A percentile compares a stretch with the other conserved stretches of the same genome.
Evolutionary conservation across 2,797 vertebrate species (phyloP).

Genomic region (Ctenopoma multispine): DNA sequence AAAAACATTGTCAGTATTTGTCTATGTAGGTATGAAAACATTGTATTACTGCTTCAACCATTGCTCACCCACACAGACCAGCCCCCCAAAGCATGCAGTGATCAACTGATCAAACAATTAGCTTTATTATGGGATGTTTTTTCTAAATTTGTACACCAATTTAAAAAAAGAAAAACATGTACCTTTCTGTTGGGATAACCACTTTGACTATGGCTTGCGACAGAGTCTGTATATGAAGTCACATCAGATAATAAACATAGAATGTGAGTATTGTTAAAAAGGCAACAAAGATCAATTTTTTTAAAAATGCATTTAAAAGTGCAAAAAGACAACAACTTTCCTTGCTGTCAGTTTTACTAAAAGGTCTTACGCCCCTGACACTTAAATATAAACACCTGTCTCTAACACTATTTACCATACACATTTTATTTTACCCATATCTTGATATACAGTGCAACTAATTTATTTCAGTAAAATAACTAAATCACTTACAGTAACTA

Average conservation of each 20-base stretch:
- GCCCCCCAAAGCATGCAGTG: conserved; percentile 84
- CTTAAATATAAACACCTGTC: conserved; percentile 58
- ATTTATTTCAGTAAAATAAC: conserved; percentile 44
- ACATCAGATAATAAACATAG: conserved; percentile 99
- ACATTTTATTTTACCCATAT: conserved; percentile 57
- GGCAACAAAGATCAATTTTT: conserved; percentile 99
- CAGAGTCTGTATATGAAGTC: conserved; percentile 99
- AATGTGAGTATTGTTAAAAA: conserved; percentile 99
- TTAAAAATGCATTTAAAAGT: conserved; percentile 98
- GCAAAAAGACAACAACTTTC: conserved; percentile 89
- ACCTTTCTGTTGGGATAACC: conserved; percentile 99
- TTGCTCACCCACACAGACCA: conserved; percentile 95
- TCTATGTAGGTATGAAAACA: conserved; percentile 49
- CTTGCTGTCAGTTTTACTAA: conserved; percentile 90
- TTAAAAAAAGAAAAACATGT: conserved; percentile 99
- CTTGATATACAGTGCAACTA: conserved; percentile 55
- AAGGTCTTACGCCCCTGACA: conserved; percentile 73
- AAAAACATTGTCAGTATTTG: conserved; percentile 42
- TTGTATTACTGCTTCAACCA: conserved; percentile 81
- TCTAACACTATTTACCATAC: conserved; percentile 54
- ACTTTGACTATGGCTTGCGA: conserved; percentile 99
- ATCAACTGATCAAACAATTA: conserved; percentile 86
- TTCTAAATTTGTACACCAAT: conserved; percentile 93
- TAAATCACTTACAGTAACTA: conserved; percentile 51
- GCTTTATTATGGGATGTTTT: conserved; percentile 92